Evolutionary conservation across 2,797 vertebrate species (phyloP), one percentile per base, ranked within the genome.

Genomic region (Crossoptilon crossoptilon): DNA sequence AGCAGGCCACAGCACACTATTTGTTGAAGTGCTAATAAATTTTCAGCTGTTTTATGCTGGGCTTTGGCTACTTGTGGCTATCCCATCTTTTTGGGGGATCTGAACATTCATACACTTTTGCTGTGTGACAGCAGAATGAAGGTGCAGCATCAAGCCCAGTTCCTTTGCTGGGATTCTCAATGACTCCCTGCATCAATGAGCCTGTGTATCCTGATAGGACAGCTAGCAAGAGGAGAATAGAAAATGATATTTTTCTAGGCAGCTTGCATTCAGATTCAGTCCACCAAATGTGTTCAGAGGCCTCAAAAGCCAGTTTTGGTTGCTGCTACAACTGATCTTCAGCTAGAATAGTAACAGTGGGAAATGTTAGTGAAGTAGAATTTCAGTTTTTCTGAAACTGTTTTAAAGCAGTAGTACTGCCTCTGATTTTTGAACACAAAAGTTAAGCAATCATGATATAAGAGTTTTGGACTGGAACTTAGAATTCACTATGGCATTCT

Each of bases 371-470:
- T 62, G 22, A 64, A 82, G 27, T 3, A 60, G 53, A 31, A 46
- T 55, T 72, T 72, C 27, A 43, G 63, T 58, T 76, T 43, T 55
- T 75, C 60, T 70, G 48, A 70, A 77, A 68, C 5, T 59, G 9
- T 56, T 41, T 43, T 26, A 46, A 69, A 84, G 24, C 39, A 53
- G 14, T 48, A n/a, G 73, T 87, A 11, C 4, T 35, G 11, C 27
- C 9, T 59, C 15, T 76, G 39, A 49, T 73, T 71, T 41, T 18
- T 49, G 48, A 46, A 46, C 69, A 33, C 4, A 62, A 21, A 73
- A n/a, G 14, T 70, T 77, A 46, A 77, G 27, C 29, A 10, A 33
- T 16, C 0, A 0, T 15, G 10, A 33, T 62, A 13, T 46, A 46
- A 49, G 44, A 44, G 33, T 70, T 82, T 55, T 49, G 17, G 27